Conservation (phyloP, 1,140 invertebrate species). For the Venustaconcha ellipsiformis region DNA sequence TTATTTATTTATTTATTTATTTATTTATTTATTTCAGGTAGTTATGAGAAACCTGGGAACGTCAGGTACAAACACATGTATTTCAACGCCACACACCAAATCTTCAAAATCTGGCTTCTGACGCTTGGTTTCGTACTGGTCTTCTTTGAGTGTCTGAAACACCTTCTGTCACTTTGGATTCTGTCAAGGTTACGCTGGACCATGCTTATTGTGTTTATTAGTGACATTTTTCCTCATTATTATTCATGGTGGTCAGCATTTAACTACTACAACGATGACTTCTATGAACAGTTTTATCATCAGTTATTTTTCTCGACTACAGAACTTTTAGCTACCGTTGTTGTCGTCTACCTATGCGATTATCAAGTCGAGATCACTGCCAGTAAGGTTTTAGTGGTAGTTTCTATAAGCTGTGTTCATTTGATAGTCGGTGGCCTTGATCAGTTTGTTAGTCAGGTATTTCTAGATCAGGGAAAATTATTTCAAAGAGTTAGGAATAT, state of each 20-base stretch:
- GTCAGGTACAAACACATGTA: conserved; percentile 81
- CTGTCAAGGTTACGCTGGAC: conserved; percentile 74
- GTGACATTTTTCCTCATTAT: conserved; percentile 82
- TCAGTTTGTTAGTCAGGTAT: conserved; percentile 80
- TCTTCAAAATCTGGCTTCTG: conserved; percentile 81
- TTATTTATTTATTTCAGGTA: conserved; percentile 67
- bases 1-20: too few species aligned
- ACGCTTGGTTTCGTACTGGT: conserved; percentile 76
- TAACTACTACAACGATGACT: conserved; percentile 86
- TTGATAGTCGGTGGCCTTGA: conserved; percentile 78
- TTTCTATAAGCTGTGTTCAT: conserved; percentile 77
- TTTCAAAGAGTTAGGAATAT: conserved; percentile 75
- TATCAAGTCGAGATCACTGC: conserved; percentile 71
- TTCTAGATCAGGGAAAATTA: conserved; percentile 76
- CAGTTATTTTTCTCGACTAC: conserved; percentile 79
- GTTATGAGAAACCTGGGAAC: conserved; percentile 75
- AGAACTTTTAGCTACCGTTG: conserved; percentile 77
- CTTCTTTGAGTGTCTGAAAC: conserved; percentile 79
- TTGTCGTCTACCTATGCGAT: conserved; percentile 68
- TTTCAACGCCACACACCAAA: conserved; percentile 81
- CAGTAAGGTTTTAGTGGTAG: conserved; percentile 74
- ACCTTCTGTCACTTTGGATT: conserved; percentile 72
- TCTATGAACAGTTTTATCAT: conserved; percentile 73
- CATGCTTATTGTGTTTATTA: conserved; percentile 78
- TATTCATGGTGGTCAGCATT: conserved; percentile 85